These are phyloP conservation scores for Stenolophus ochropezus DNA, from an alignment of 2,888 invertebrate genomes.

Conservation along the genomic window DNA sequence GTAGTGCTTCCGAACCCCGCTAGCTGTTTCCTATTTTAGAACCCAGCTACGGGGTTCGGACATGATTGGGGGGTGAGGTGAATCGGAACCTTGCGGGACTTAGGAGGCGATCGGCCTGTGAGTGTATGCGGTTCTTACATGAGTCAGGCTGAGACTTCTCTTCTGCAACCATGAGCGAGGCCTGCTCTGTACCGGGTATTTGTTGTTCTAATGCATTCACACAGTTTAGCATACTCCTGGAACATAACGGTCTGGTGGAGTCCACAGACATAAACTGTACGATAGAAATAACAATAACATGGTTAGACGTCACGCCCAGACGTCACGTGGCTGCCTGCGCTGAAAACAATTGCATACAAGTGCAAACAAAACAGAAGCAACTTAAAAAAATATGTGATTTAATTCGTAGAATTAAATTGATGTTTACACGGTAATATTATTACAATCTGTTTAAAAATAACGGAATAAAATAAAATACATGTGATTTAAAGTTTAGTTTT, in stretches of 20 bases:
- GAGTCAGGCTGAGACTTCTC: constrained; percentile 87
- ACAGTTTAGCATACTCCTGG: constrained; percentile 96
- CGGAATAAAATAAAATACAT: neutral
- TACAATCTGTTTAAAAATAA: neutral
- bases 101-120: constrained; percentile 18
- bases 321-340: constrained; percentile 27
- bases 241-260: constrained; percentile 71
- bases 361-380: constrained; percentile 2
- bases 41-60: no score
- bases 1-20: neutral
- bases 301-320: constrained; percentile 23
- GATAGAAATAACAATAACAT: constrained; percentile 38
- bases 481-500: constrained; percentile 48
- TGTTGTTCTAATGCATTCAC: constrained; percentile 94
- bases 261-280: constrained; percentile 42
- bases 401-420: constrained; percentile 19
- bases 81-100: constrained; percentile 46
- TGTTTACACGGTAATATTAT: constrained; percentile 4
- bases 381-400: constrained; percentile 13
- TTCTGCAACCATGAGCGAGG: constrained; percentile 85
- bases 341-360: constrained; percentile 50
- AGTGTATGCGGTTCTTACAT: constrained; percentile 78
- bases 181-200: constrained; percentile 86
- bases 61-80: constrained; percentile 5
- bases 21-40: neutral